Percentiles rank a stretch among this genome's conserved stretches.
These are phyloP conservation scores for Gasterosteus aculeatus DNA, from an alignment of 2,113 vertebrate species.

Conservation along the genomic window DNA sequence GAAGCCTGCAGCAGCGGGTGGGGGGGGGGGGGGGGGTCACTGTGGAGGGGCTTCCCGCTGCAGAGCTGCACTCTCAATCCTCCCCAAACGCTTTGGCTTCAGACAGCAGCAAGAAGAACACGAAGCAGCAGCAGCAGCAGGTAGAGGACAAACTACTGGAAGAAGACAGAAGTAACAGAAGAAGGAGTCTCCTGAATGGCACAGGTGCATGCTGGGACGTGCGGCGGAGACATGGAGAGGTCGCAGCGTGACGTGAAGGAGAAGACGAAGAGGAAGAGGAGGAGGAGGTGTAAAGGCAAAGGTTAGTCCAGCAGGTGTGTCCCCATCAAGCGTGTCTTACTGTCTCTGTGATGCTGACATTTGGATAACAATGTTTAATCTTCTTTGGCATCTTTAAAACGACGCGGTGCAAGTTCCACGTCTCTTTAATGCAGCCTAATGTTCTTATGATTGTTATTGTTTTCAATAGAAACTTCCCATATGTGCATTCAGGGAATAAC, in stretches of 20 bases:
- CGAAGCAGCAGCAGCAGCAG: neutral
- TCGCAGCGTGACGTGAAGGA: slow-evolving; percentile 27
- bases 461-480: neutral
- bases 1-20: slow-evolving; percentile 28
- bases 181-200: slow-evolving; percentile 8
- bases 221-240: slow-evolving; percentile 41
- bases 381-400: neutral
- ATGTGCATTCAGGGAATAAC: too few relatives aligned
- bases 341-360: neutral
- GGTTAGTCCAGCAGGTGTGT: slow-evolving; percentile 40
- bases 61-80: slow-evolving; percentile 28
- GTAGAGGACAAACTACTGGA: neutral
- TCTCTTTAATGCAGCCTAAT: neutral
- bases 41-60: slow-evolving; percentile 19
- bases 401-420: neutral
- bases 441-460: neutral
- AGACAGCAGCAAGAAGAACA: neutral
- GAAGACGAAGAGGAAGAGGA: slow-evolving; percentile 62
- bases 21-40: slow-evolving; percentile 6
- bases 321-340: neutral
- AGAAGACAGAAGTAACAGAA: too few relatives aligned
- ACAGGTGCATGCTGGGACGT: slow-evolving; percentile 5
- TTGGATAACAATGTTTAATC: neutral
- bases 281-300: slow-evolving; percentile 60
- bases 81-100: neutral